Conservation (phyloP, 2,113 vertebrate genomes). For the Centropristis striata region DNA sequence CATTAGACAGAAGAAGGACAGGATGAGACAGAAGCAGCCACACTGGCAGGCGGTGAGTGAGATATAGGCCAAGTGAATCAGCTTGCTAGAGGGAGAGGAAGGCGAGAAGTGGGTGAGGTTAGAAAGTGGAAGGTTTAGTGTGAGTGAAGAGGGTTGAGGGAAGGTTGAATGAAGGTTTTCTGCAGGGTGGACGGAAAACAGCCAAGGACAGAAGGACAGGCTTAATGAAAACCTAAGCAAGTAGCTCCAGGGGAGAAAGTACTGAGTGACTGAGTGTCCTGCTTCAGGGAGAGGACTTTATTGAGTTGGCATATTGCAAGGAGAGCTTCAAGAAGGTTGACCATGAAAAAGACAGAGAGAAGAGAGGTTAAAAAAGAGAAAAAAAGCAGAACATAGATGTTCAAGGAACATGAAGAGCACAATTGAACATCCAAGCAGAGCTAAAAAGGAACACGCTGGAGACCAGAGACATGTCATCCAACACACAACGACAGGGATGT, state of each 20-base stretch:
- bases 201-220: conserved; percentile 49
- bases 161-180: conserved; percentile 70
- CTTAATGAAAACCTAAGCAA: conserved; percentile 49
- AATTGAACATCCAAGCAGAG: background rate
- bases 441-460: background rate
- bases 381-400: background rate
- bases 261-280: conserved; percentile 30
- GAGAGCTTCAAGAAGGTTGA: conserved; percentile 18
- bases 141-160: conserved; percentile 42
- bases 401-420: background rate
- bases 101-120: conserved; percentile 43
- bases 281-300: conserved; percentile 3
- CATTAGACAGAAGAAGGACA: conserved; percentile 43
- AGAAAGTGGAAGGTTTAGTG: conserved; percentile 48
- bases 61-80: conserved; percentile 71
- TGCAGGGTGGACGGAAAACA: conserved; percentile 50
- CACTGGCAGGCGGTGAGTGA: conserved; percentile 36
- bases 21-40: conserved; percentile 48
- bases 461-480: conserved; percentile 34
- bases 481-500: conserved; percentile 6
- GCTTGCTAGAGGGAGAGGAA: conserved; percentile 41
- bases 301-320: conserved; percentile 19
- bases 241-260: conserved; percentile 22
- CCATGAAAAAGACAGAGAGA: background rate
- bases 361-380: conserved; percentile 1